A percentile compares a stretch with the other conserved stretches of the same genome.
Evolutionary conservation across 1,140 invertebrate species (phyloP).

Genomic region (Zaprionus inermis): DNA sequence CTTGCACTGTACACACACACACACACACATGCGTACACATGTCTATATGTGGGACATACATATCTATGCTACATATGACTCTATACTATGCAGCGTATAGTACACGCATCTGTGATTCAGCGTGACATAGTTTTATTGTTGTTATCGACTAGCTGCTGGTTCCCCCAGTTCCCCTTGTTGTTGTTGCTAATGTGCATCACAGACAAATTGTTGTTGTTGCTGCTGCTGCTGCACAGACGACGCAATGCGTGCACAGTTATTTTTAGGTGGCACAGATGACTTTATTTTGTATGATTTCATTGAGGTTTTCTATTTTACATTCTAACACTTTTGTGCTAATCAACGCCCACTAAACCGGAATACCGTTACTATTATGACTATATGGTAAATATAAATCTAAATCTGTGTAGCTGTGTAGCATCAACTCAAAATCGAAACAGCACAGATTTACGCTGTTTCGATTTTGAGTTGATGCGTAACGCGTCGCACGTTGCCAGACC

Average conservation of each 20-base stretch:
- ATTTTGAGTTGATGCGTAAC: neutral
- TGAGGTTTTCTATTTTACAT: constrained; percentile 14
- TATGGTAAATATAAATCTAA: neutral
- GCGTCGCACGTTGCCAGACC: neutral
- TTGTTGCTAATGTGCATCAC: constrained; percentile 39
- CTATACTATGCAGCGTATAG: neutral
- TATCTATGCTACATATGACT: neutral
- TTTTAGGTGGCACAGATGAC: constrained; percentile 53
- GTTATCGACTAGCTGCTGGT: constrained; percentile 58
- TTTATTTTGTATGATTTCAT: constrained; percentile 26
- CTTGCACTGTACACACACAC: constrained; percentile 1
- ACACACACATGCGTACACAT: neutral
- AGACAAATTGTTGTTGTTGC: constrained; percentile 26
- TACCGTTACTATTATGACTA: constrained; percentile 5
- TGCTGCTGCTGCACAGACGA: constrained; percentile 48
- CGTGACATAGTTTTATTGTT: constrained; percentile 74
- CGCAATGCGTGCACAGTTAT: constrained; percentile 70
- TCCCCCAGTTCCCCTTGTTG: neutral
- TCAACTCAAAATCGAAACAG: too few relatives aligned
- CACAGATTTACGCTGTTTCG: too few relatives aligned
- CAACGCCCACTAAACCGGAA: constrained; percentile 33
- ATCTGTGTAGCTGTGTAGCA: neutral
- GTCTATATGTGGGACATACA: neutral
- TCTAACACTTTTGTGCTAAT: constrained; percentile 57
- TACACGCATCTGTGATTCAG: constrained; percentile 73